Evolutionary conservation across 2,797 vertebrate genomes (phyloP).

Genomic region (Benthosema pterotum): DNA sequence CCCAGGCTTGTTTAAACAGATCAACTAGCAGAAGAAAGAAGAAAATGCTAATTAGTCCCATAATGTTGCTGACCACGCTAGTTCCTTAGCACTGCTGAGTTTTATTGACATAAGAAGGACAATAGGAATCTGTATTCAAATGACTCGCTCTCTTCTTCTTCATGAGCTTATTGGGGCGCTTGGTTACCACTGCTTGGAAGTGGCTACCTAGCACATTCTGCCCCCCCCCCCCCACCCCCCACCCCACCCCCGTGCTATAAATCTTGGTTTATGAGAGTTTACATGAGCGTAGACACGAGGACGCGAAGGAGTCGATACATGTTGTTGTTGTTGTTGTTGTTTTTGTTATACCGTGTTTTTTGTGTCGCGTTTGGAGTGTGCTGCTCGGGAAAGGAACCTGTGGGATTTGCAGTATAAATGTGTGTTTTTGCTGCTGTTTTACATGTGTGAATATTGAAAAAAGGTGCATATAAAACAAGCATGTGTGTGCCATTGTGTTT

Average conservation of each 20-base stretch:
- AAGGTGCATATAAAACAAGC: neutral
- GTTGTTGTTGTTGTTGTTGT: conserved; percentile 16
- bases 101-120: conserved; percentile 80
- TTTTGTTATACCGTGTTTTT: conserved; percentile 37
- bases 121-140: conserved; percentile 78
- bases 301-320: conserved; percentile 18
- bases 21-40: conserved; percentile 79
- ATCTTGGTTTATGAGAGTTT: conserved; percentile 17
- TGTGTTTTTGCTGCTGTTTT: conserved; percentile 42
- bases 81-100: conserved; percentile 71
- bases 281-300: conserved; percentile 21
- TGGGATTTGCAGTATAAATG: conserved; percentile 27
- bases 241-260: neutral
- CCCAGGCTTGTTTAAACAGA: conserved; percentile 77
- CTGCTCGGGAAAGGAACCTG: neutral
- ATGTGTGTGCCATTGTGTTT: conserved; percentile 17
- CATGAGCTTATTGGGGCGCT: conserved; percentile 47
- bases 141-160: conserved; percentile 57
- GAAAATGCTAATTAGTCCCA: conserved; percentile 77
- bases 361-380: conserved; percentile 20
- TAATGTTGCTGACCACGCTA: conserved; percentile 79
- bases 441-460: conserved; percentile 56
- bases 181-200: conserved; percentile 25
- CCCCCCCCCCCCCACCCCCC: too few species aligned
- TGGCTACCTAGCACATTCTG: conserved; percentile 25